Conservation (phyloP, 1,140 invertebrate genomes). For the Thaumatotibia leucotreta region DNA sequence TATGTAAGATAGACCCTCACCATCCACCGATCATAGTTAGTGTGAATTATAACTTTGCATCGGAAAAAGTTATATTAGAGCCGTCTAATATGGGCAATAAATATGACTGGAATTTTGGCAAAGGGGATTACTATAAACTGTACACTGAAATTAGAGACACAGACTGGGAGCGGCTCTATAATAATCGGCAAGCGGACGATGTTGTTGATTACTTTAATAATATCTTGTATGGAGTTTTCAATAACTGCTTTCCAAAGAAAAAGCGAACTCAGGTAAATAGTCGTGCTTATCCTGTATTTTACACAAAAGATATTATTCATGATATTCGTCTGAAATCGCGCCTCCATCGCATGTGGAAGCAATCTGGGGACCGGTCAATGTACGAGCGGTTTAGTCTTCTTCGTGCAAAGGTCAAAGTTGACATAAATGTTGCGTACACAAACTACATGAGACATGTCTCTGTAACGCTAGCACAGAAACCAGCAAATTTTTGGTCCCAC, state of each 20-base stretch:
- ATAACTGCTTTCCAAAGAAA: conserved; percentile 7
- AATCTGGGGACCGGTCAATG: not conserved
- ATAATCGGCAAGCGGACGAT: not conserved
- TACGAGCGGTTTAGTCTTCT: not conserved
- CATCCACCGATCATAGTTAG: conserved; percentile 4
- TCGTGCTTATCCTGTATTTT: conserved; percentile 6
- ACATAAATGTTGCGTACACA: not conserved
- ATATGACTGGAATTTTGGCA: not conserved
- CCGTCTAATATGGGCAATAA: not conserved
- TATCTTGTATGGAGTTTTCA: not conserved
- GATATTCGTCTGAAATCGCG: not conserved
- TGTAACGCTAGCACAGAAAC: not conserved
- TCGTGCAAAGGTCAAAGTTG: not conserved
- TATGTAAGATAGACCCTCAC: not conserved
- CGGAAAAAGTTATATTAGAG: not conserved
- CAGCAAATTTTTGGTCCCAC: not conserved
- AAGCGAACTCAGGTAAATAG: not conserved
- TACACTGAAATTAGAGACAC: not conserved
- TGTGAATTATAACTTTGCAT: not conserved
- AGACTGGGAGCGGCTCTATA: not conserved
- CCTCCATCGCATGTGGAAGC: not conserved
- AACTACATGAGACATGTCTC: not conserved
- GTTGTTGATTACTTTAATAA: not conserved
- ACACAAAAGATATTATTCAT: not conserved
- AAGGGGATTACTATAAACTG: not conserved